Percentiles rank a stretch among this genome's conserved stretches.
Conservation (phyloP, 2,888 invertebrate species). For the Folsomia candida region DNA sequence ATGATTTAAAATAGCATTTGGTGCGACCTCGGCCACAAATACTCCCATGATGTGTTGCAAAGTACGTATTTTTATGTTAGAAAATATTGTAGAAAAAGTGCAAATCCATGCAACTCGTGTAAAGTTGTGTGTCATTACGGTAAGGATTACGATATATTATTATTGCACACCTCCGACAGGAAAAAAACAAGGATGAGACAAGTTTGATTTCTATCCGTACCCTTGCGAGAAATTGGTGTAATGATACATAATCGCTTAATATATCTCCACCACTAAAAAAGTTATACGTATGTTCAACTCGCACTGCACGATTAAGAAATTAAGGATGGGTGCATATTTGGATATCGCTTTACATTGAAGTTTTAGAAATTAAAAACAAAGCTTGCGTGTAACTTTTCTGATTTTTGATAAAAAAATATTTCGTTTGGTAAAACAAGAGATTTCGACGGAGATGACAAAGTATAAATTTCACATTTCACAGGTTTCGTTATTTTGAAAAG, state of each 20-base stretch:
- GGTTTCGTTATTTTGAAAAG: too few relatives aligned
- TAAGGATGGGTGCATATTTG: too few relatives aligned
- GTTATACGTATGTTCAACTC: not conserved
- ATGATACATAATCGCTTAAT: too few relatives aligned
- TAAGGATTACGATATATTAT: not conserved
- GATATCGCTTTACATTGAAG: not conserved
- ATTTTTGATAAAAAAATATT: not conserved
- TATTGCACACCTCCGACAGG: not conserved
- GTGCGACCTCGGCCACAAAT: not conserved
- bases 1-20: too few relatives aligned
- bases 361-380: not conserved
- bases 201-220: not conserved
- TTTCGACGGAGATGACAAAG: too few relatives aligned
- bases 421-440: too few relatives aligned
- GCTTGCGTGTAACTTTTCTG: not conserved
- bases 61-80: not conserved
- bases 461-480: too few relatives aligned
- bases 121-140: not conserved
- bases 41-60: not conserved
- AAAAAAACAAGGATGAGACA: not conserved
- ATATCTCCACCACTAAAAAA: not conserved
- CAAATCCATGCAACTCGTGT: not conserved
- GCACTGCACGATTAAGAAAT: too few relatives aligned
- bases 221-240: too few relatives aligned
- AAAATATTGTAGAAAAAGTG: not conserved